phyloP scores from a whole-genome alignment of 1,140 invertebrate genomes.

The Phocides pigmalion region DNA sequence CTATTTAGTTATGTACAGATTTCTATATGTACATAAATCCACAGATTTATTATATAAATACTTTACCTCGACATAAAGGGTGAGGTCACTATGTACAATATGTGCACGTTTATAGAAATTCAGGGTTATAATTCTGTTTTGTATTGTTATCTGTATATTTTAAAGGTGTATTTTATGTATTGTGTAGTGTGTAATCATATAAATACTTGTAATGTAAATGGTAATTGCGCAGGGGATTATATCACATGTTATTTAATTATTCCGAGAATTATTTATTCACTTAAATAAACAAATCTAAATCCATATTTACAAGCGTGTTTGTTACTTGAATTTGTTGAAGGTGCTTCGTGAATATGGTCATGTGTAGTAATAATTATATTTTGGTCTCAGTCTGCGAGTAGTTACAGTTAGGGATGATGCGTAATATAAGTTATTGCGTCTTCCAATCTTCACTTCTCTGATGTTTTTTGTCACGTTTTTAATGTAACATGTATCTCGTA shows the following conservation, averaged over 20 bases:
- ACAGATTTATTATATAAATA: conserved; percentile 4
- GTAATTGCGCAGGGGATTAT: conserved; percentile 19
- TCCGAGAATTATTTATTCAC: conserved; percentile 8
- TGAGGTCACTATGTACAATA: conserved; percentile 23
- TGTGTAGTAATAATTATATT: conserved; percentile 2
- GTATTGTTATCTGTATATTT: conserved; percentile 33
- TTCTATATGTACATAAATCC: conserved; percentile 44
- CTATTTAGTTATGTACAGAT: conserved; percentile 41
- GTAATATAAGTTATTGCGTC: conserved; percentile 24
- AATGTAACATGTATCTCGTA: not conserved
- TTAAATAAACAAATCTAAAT: not conserved
- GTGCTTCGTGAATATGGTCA: conserved; percentile 9
- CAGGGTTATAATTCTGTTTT: conserved; percentile 31
- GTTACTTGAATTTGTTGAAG: not conserved
- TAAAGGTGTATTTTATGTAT: conserved; percentile 33
- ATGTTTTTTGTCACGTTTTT: not conserved
- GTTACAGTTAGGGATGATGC: not conserved
- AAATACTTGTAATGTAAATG: conserved; percentile 33
- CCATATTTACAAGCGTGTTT: conserved; percentile 14
- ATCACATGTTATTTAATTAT: conserved; percentile 12
- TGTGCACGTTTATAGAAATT: conserved; percentile 27
- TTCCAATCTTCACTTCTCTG: conserved; percentile 16
- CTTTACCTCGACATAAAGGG: conserved; percentile 1
- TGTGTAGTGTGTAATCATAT: conserved; percentile 34
- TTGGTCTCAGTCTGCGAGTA: not conserved